Base-by-base conservation (phyloP, 1,140 invertebrate species). In the Sycobia sp. region DNA sequence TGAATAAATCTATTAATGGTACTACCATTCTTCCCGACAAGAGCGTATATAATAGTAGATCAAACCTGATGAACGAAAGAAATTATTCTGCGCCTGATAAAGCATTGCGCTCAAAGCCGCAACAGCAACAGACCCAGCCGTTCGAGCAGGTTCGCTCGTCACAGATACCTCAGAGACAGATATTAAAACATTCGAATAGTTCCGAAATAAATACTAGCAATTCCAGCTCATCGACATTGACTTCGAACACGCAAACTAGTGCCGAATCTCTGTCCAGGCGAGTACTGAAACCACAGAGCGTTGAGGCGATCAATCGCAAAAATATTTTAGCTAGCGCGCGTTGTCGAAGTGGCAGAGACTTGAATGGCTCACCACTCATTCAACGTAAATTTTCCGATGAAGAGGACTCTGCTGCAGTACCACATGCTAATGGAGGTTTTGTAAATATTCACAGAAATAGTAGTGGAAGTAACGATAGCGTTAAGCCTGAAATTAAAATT, bases 301-400 rank as follows among this genome's bases (percentile, higher is more conserved):
- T 92, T 36, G 89, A 92, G 76, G 90, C 90, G 4, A 90, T 92
- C 39, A 94, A 93, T 75, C 84, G 92, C 18, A 91, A 92, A 74
- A 94, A 94, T 76, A 92, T 95, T 53, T 78, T 95, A 25, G 90
- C 91, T n/a, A 93, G 90, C 44, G 91, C 92, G 3, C 90, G 91
- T 78, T 92, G 89, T 73, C 86, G 91, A 70, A 93, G 90, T 74
- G 92, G 90, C 34, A 84, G 85, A 72, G 89, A 89, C 77, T 77
- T 77, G n/a, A 83, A 87, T 20, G 87, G 87, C n/a, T 88, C 87
- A 43, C 86, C 87, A 29, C 77, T 89, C 62, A 86, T 90, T 66
- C 87, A 89, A 77, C 82, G 86, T 63, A 88, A 87, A 73, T 86
- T 87, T 72, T 81, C 83, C 14, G 74, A 75, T 11, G 71, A 77